Percentiles rank a stretch among this genome's conserved stretches.
These are phyloP conservation scores for Rhagologus leucostigma DNA, from an alignment of 2,113 vertebrate genomes.

Conservation along the genomic window DNA sequence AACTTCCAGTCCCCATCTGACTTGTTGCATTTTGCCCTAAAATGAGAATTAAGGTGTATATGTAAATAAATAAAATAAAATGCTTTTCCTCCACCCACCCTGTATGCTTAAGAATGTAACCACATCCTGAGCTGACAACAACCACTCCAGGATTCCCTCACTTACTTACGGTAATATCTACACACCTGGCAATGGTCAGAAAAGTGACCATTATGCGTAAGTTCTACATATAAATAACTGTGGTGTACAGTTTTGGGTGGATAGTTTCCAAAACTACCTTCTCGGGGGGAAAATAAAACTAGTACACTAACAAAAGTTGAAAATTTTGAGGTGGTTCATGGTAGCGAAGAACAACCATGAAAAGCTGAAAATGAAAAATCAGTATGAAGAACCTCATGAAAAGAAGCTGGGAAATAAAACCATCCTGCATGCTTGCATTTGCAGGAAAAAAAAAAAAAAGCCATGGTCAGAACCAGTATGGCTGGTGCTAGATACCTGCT, in stretches of 20 bases:
- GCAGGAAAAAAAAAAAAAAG: neutral
- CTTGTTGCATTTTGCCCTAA: conserved; percentile 83
- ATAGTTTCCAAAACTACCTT: neutral
- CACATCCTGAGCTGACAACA: neutral
- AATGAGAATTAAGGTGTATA: conserved; percentile 58
- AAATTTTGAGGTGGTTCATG: neutral
- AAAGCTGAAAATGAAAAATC: neutral
- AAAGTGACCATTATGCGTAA: neutral
- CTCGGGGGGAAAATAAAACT: neutral
- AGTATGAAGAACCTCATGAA: neutral
- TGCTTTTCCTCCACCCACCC: neutral
- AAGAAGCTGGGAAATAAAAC: neutral
- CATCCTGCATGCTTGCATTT: neutral
- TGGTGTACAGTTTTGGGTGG: neutral
- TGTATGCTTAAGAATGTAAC: neutral
- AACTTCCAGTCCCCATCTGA: conserved; percentile 76
- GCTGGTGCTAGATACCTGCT: neutral
- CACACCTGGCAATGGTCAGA: neutral
- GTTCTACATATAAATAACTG: neutral
- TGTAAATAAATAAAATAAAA: conserved; percentile 24
- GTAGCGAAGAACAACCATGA: neutral
- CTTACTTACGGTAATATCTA: neutral
- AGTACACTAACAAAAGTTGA: neutral
- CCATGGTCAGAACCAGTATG: neutral
- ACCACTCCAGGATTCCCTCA: neutral